phyloP scores from a whole-genome alignment of 1,140 invertebrate genomes.

The Rhynchophorus ferrugineus region DNA sequence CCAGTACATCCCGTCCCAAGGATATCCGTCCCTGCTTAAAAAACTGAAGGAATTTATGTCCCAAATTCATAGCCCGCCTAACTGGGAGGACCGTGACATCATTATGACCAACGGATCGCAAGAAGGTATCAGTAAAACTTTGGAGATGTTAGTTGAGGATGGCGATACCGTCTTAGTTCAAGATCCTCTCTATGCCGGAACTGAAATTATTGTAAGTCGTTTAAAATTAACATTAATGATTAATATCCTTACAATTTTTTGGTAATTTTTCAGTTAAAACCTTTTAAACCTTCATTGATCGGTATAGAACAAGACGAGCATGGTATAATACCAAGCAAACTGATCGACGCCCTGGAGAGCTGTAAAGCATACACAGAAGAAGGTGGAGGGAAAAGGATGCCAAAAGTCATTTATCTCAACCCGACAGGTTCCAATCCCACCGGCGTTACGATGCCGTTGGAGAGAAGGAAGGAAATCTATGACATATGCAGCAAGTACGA shows the following conservation, averaged over 20 bases:
- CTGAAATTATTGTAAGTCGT: conserved; percentile 56
- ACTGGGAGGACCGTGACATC: conserved; percentile 52
- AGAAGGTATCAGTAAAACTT: conserved; percentile 65
- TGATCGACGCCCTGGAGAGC: conserved; percentile 43
- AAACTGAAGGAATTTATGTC: conserved; percentile 57
- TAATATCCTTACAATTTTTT: background rate
- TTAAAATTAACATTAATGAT: conserved; percentile 5
- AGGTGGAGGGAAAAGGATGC: conserved; percentile 45
- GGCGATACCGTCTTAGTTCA: conserved; percentile 64
- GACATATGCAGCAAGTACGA: conserved; percentile 66
- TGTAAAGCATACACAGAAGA: conserved; percentile 40
- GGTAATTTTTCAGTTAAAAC: conserved; percentile 45
- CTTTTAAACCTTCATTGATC: conserved; percentile 45
- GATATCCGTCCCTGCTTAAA: conserved; percentile 59
- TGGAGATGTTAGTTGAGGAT: conserved; percentile 58
- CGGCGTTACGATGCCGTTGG: conserved; percentile 56
- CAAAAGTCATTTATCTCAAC: conserved; percentile 53
- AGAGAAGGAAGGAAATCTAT: conserved; percentile 64
- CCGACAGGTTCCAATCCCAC: conserved; percentile 62
- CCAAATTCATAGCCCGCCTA: conserved; percentile 57
- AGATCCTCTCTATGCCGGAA: conserved; percentile 62
- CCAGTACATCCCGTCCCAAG: conserved; percentile 67
- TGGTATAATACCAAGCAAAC: conserved; percentile 44
- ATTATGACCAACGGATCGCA: conserved; percentile 66
- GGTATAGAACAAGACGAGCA: conserved; percentile 46